Conservation (phyloP, 2,797 vertebrate genomes). For the Micromesistius poutassou region DNA sequence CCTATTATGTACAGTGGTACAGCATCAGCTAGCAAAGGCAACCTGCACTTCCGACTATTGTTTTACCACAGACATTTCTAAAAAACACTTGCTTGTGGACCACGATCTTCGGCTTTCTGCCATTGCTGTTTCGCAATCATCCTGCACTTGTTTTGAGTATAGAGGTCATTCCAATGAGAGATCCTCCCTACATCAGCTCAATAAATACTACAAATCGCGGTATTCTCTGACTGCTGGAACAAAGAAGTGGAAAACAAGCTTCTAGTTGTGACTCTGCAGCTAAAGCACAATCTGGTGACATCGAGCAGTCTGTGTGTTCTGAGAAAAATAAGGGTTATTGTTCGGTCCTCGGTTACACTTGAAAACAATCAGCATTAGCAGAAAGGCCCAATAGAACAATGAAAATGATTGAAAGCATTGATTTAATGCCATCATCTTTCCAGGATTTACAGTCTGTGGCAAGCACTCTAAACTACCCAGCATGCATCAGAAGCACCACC, state of each 20-base stretch:
- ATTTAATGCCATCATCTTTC: constrained; percentile 2
- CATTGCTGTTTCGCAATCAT: neutral
- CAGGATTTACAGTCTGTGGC: constrained; percentile 4
- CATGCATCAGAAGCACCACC: neutral
- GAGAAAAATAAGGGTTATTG: neutral
- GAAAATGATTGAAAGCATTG: constrained; percentile 1
- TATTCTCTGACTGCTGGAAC: neutral
- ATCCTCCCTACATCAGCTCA: neutral
- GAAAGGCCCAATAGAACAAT: neutral
- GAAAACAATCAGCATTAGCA: constrained; percentile 5
- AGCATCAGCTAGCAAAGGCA: neutral
- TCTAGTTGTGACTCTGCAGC: neutral
- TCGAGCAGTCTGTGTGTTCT: neutral
- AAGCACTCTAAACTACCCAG: constrained; percentile 4
- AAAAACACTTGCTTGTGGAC: neutral
- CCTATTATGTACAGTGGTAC: neutral
- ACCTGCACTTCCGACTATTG: neutral
- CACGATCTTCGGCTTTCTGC: neutral
- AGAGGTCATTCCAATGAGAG: neutral
- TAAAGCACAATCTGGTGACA: neutral
- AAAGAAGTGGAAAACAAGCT: neutral
- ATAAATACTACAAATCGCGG: neutral
- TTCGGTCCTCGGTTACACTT: neutral
- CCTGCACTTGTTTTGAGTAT: neutral
- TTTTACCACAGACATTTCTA: neutral